Percentiles rank a stretch among this genome's conserved stretches.
Evolutionary conservation across 2,113 vertebrate species (phyloP).

Genomic region (Chaetops frenatus): DNA sequence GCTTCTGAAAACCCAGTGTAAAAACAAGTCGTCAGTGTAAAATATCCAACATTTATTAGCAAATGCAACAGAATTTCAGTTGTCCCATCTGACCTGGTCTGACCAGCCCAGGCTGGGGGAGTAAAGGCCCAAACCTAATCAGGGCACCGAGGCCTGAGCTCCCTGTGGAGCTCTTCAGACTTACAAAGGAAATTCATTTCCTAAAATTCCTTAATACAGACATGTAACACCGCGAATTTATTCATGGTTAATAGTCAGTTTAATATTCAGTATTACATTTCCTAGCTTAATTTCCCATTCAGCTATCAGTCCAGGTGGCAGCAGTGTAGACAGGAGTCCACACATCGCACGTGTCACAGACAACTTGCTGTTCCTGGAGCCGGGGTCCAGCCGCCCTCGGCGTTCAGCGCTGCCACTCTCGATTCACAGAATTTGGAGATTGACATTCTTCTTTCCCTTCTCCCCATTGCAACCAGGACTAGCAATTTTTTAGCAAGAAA

Average conservation of each 20-base stretch:
- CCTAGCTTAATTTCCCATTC: slow-evolving; percentile 28
- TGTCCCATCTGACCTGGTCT: not conserved
- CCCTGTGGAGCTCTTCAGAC: not conserved
- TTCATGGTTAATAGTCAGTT: slow-evolving; percentile 35
- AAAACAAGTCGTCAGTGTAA: not conserved
- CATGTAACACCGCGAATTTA: slow-evolving; percentile 15
- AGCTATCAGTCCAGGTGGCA: slow-evolving; percentile 54
- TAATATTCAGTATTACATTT: slow-evolving; percentile 49
- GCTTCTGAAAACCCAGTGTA: not conserved
- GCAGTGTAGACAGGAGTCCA: slow-evolving; percentile 29
- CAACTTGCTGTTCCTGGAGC: slow-evolving; percentile 1
- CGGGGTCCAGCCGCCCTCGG: not conserved
- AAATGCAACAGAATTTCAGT: not conserved
- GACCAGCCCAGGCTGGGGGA: not conserved
- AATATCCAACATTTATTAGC: not conserved
- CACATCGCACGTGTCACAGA: not conserved
- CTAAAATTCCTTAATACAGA: not conserved
- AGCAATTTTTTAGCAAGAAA: slow-evolving; percentile 32
- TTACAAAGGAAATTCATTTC: not conserved
- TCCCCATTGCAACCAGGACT: not conserved
- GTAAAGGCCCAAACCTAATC: not conserved
- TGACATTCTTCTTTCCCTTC: not conserved
- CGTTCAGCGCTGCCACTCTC: not conserved
- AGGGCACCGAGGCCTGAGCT: not conserved
- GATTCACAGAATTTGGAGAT: not conserved